phyloP scores from a whole-genome alignment of 2,888 invertebrate genomes.

The Xylophagus ater region DNA sequence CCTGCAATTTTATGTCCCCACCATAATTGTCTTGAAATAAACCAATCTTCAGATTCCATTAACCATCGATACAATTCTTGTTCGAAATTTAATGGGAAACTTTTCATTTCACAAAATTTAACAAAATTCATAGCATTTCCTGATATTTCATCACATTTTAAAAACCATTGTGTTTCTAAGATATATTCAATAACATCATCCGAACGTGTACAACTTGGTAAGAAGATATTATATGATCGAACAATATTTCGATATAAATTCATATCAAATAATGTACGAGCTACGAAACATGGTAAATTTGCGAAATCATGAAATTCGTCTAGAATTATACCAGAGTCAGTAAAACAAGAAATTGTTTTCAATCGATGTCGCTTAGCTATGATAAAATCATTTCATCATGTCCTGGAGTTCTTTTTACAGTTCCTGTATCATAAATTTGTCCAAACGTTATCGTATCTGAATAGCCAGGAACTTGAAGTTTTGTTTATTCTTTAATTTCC shows the following conservation, averaged over 20 bases:
- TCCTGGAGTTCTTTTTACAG: slow-evolving; percentile 89
- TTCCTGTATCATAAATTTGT: slow-evolving; percentile 69
- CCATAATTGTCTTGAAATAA: slow-evolving; percentile 90
- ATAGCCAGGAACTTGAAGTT: slow-evolving; percentile 62
- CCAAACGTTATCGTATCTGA: slow-evolving; percentile 68
- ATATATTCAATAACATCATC: slow-evolving; percentile 84
- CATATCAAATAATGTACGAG: slow-evolving; percentile 52
- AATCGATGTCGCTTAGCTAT: slow-evolving; percentile 64
- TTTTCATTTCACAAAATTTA: slow-evolving; percentile 51
- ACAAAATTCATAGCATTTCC: slow-evolving; percentile 55
- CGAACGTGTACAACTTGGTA: slow-evolving; percentile 81
- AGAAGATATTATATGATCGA: slow-evolving; percentile 58
- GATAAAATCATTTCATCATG: slow-evolving; percentile 79
- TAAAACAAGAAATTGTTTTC: too few species aligned
- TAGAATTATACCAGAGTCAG: slow-evolving; percentile 57
- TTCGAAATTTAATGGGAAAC: slow-evolving; percentile 60
- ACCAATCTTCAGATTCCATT: slow-evolving; percentile 72
- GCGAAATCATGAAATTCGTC: slow-evolving; percentile 47
- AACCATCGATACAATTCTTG: slow-evolving; percentile 73
- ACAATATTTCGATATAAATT: slow-evolving; percentile 49
- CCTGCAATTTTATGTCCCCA: slow-evolving; percentile 97
- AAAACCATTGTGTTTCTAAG: slow-evolving; percentile 87
- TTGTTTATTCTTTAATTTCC: slow-evolving; percentile 52
- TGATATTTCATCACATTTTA: slow-evolving; percentile 66
- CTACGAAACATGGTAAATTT: slow-evolving; percentile 62